Conservation (phyloP, 2,797 vertebrate species). For the Neosalanx taihuensis region DNA sequence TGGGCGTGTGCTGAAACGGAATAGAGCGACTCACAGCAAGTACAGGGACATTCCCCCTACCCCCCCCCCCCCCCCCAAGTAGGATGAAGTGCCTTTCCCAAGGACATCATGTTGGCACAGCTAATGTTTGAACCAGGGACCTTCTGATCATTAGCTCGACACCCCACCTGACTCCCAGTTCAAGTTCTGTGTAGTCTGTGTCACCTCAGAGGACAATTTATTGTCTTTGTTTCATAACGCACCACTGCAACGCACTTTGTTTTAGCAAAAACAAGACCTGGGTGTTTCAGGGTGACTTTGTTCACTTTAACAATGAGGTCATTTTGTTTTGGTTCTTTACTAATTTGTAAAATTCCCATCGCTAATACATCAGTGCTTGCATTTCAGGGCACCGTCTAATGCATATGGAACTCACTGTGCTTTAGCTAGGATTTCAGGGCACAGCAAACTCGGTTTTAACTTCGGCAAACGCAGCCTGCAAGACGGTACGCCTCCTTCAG, state of each 20-base stretch:
- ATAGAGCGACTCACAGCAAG: too few relatives aligned
- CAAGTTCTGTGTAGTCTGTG: neutral
- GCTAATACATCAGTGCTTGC: neutral
- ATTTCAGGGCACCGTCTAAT: neutral
- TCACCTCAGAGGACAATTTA: constrained; percentile 22
- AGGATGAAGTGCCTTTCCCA: too few relatives aligned
- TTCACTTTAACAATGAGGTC: constrained; percentile 33
- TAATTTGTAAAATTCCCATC: constrained; percentile 12
- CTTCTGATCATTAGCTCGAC: too few relatives aligned
- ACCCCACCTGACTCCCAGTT: neutral
- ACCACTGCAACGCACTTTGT: constrained; percentile 7
- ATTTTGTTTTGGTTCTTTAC: constrained; percentile 12
- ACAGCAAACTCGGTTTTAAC: neutral
- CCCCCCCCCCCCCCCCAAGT: too few relatives aligned
- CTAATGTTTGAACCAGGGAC: too few relatives aligned
- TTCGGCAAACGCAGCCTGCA: neutral
- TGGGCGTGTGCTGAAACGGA: too few relatives aligned
- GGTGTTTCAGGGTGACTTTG: constrained; percentile 19
- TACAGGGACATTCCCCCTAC: too few relatives aligned
- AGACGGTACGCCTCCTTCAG: neutral
- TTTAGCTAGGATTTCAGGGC: neutral
- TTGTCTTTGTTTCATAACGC: constrained; percentile 13
- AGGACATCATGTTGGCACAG: too few relatives aligned
- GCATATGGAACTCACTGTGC: neutral
- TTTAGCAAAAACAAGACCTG: constrained; percentile 25